Base-by-base conservation (phyloP, 2,113 vertebrate species). In the Stomatorhinus ivindoensis region DNA sequence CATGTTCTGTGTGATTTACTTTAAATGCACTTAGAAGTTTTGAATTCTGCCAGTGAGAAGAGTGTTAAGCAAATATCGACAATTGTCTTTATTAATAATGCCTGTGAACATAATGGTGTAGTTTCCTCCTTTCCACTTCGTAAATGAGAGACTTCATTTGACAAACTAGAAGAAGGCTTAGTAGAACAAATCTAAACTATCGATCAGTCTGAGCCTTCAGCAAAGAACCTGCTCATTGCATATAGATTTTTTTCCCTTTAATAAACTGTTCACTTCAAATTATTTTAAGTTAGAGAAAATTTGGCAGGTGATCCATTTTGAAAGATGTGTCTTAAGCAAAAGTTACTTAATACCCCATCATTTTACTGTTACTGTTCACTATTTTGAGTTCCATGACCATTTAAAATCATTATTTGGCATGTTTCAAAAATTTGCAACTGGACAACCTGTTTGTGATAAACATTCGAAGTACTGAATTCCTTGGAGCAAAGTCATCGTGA, bases 181-280 rank as follows among this genome's bases (percentile, higher is more conserved):
- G 19, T 47, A 80, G 24, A 69, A 88, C 58, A 88, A 31, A 88
- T 50, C 65, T 76, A 19, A 47, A n/a, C 31, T 24, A 50, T 21
- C 47, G 61, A 88, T 73, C 61, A 58, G 61, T 69, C 46, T 47
- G 15, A 47, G 44, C 39, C 19, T 39, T 13, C 35, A 27, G 42
- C 44, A 88, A 73, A 88, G 46, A 48, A 65, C 21, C 51, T 46
- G 7, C 58, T 88, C 87, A 65, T 88, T 65, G 35, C 44, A n/a
- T 65, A 69, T 73, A 44, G 58, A 88, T 88, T 88, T 88, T 87
- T 87, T 87, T 27, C 39, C 39, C 46, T 73, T 73, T 69, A 88
- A 88, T 88, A 73, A 88, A 65, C 61, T 88, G 24, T 73, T 58
- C 61, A 27, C 42, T 42, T 88, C 10, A 21, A 39, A 51, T 87